A percentile compares a stretch with the other conserved stretches of the same genome.
Evolutionary conservation across 2,797 vertebrate species (phyloP).

Genomic region (Toxotes lorentzi): DNA sequence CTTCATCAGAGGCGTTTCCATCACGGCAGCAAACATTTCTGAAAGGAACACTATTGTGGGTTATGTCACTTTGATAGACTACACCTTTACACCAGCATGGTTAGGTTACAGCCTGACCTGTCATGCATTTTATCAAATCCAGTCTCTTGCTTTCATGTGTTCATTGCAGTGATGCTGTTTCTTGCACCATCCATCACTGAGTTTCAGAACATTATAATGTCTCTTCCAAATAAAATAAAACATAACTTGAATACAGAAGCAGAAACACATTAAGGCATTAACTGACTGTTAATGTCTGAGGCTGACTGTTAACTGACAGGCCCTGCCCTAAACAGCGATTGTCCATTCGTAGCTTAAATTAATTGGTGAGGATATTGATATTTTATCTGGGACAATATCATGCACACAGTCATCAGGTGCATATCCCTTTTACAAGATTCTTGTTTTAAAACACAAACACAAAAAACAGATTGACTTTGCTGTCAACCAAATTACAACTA

Average conservation of each 20-base stretch:
- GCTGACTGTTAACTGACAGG: not conserved
- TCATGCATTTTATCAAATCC: conserved; percentile 3
- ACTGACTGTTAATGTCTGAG: not conserved
- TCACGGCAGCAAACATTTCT: not conserved
- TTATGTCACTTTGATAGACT: conserved; percentile 5
- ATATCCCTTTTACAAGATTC: not conserved
- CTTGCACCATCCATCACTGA: not conserved
- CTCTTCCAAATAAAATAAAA: not conserved
- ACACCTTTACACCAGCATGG: not conserved
- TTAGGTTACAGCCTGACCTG: not conserved
- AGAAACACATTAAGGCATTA: not conserved
- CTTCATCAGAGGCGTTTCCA: not conserved
- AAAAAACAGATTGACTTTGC: too few relatives aligned
- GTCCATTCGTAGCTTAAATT: not conserved
- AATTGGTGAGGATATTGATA: too few relatives aligned
- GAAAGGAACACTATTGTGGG: not conserved
- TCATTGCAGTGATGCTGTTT: not conserved
- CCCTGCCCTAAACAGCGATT: not conserved
- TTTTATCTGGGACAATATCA: not conserved
- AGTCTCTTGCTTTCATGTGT: not conserved
- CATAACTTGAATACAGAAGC: not conserved
- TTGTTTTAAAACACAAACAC: not conserved
- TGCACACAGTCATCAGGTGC: not conserved
- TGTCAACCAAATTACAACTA: not conserved
- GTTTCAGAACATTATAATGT: not conserved